Evolutionary conservation across 2,113 vertebrate genomes (phyloP).

Genomic region (Xerus inauris): DNA sequence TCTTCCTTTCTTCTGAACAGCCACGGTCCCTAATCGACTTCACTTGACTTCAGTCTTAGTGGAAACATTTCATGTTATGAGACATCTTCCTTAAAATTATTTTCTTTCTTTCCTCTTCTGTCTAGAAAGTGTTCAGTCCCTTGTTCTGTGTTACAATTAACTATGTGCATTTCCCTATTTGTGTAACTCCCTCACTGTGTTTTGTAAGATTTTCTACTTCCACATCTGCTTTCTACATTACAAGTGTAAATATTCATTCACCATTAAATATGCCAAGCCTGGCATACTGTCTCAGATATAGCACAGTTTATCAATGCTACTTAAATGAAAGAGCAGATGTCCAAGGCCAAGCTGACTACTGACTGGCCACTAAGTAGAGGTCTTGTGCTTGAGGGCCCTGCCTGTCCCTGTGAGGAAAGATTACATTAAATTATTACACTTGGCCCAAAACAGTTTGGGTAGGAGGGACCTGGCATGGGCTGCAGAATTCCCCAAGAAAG

Average conservation of each 20-base stretch:
- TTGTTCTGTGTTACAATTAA: neutral
- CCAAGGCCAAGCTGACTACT: neutral
- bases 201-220: neutral
- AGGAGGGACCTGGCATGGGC: neutral
- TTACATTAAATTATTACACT: neutral
- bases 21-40: neutral
- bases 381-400: neutral
- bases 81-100: neutral
- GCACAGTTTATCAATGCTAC: neutral
- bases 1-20: neutral
- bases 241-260: neutral
- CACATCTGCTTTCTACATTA: neutral
- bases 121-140: neutral
- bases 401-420: neutral
- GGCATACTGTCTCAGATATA: neutral
- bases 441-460: neutral
- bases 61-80: neutral
- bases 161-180: neutral
- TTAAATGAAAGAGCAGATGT: neutral
- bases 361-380: neutral
- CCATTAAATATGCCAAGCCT: neutral
- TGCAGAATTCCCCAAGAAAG: neutral
- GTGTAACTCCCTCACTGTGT: neutral
- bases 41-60: neutral
- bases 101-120: neutral